phyloP scores from a whole-genome alignment of 2,888 invertebrate genomes.

The Keiferia lycopersicella region DNA sequence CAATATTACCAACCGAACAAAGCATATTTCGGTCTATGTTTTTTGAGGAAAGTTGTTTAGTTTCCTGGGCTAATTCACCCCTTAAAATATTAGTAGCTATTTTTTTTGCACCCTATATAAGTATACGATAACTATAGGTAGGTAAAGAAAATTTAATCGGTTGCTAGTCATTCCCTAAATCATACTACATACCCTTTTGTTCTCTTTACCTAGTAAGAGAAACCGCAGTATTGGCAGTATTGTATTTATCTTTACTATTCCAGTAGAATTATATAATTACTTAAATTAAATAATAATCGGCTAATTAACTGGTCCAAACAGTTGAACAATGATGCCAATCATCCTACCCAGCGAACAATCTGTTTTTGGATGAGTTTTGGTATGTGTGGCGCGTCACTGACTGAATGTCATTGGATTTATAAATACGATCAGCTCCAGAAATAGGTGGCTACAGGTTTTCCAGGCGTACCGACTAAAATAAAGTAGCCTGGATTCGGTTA shows the following conservation, averaged over 20 bases:
- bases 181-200: too few species aligned
- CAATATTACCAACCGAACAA: too few species aligned
- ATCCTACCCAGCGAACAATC: conserved; percentile 71
- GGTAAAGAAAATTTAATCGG: too few species aligned
- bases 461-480: conserved; percentile 81
- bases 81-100: too few species aligned
- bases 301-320: conserved; percentile 59
- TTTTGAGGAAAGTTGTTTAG: too few species aligned
- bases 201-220: too few species aligned
- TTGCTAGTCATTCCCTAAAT: too few species aligned
- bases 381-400: conserved; percentile 78
- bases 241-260: not conserved
- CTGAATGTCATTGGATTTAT: conserved; percentile 81
- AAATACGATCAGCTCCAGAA: conserved; percentile 82
- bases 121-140: too few species aligned
- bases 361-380: conserved; percentile 81
- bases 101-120: too few species aligned
- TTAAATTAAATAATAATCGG: conserved; percentile 31
- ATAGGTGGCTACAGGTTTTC: conserved; percentile 82
- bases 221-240: too few species aligned
- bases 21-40: too few species aligned
- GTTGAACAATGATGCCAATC: conserved; percentile 75
- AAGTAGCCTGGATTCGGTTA: conserved; percentile 80
- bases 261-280: not conserved
- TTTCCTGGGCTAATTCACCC: too few species aligned